These are phyloP conservation scores for Minunthozetes semirufus DNA, from an alignment of 2,888 invertebrate species.

Conservation along the genomic window DNA sequence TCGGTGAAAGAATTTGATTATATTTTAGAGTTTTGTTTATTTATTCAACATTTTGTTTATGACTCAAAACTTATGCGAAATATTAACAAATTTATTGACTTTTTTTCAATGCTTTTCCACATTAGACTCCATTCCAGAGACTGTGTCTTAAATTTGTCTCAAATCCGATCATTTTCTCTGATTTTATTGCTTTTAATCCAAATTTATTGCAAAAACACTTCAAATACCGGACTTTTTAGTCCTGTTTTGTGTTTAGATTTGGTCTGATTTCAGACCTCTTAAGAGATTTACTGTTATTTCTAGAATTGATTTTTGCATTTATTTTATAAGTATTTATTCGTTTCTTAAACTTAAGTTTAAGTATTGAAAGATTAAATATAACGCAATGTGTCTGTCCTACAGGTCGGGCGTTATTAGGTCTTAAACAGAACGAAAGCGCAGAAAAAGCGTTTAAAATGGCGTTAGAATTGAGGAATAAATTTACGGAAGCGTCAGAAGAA, in stretches of 20 bases:
- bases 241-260: background rate
- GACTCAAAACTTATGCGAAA: background rate
- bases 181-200: background rate
- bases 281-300: background rate
- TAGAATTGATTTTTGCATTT: background rate
- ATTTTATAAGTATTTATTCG: background rate
- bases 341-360: background rate
- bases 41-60: background rate
- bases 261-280: background rate
- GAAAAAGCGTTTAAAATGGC: constrained; percentile 19
- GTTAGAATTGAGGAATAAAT: background rate
- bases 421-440: background rate
- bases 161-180: background rate
- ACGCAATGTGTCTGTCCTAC: background rate
- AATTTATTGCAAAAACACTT: background rate
- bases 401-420: constrained; percentile 12
- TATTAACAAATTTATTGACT: constrained; percentile 14
- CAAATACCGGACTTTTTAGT: background rate
- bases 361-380: background rate
- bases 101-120: background rate
- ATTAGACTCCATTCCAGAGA: background rate
- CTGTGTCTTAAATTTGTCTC: background rate
- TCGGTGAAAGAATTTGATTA: background rate
- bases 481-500: background rate
- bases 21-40: background rate